Base-by-base conservation (phyloP, 2,888 invertebrate genomes). In the Biston stratarius region DNA sequence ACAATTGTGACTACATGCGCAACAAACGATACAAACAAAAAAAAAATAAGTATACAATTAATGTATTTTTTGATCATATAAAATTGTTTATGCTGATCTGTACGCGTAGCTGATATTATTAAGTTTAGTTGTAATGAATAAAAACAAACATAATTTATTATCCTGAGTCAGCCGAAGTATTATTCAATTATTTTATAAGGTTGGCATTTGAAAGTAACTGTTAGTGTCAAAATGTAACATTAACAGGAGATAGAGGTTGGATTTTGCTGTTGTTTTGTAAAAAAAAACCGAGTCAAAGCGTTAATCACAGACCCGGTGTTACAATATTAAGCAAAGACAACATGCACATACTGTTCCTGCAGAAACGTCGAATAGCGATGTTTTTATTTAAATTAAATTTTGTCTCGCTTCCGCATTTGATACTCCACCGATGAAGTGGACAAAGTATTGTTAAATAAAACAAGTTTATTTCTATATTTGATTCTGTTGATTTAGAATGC, bases 111-210 rank as follows among this genome's bases (percentile, higher is more conserved):
- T 86, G 82, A 85, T 89, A 88, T 86, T 85, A 82, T 85, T 90
- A 90, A 90, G 73, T 83, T 88, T 91, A 90, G 86, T 89, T 87
- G 76, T 81, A 85, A 85, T 79, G 67, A 79, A 77, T 74, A 74
- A 68, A 75, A 79, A 78, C 77, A 79, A 82, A 77, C 78, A 78
- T 80, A 76, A 79, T 76, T 64, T 79, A 76, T 83, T 83, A 76
- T 83, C 78, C 76, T 78, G 81, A 89, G 85, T 89, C 90, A 90
- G 84, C 83, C 84, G 89, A 87, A 90, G 88, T 91, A 38, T 38
- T 84, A 80, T 79, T 83, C 74, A 79, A 81, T 80, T 82, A 76
- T 75, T 78, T 79, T 74, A 45, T 79, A 80, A 75, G 74, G 69
- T 79, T 79, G 81, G 72, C 69, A 48, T 8, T 38, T 38, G 38